Evolutionary conservation across 2,113 vertebrate genomes (phyloP), one percentile per base, ranked within the genome.

Genomic region (Dasyprocta punctata): DNA sequence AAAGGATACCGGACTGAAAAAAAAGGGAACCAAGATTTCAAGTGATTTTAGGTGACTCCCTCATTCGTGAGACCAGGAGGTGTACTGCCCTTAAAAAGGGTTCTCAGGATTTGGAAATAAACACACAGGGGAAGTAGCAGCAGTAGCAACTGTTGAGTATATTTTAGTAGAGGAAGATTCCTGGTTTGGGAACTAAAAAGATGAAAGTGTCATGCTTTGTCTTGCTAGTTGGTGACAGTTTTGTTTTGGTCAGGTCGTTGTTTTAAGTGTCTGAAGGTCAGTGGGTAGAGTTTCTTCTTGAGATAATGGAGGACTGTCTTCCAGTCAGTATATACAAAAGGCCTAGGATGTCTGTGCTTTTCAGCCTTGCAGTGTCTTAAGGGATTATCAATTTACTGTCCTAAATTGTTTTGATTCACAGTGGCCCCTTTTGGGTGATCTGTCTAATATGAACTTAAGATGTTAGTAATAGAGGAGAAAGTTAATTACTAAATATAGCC

Each of bases 1-100:
- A 96, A 97, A 97, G 94, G 97, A 97, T 98, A 41, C 54, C 89
- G 92, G 81, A 95, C 97, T 98, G 44, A 82, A 44, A 96, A 97
- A 26, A 17, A 30, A 47, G 49, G 38, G 63, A 56, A 47, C 49
- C 30, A 71, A 71, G 86, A 86, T 93, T 95, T 0, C 0, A 94
- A 97, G 83, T 78, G 90, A 30, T 92, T 98, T 95, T 38, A 85
- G 96, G 89, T 95, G 87, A 95, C 95, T 95, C 92, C 85, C 80
- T 61, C 3, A 0, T 41, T 96, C 96, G 81, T 75, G 60, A 93
- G 92, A 58, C 81, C 81, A 58, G 93, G 65, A 92, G 54, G 60
- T 7, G 20, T 17, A 0, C 17, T 86, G 49, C 80, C 65, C 28
- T 88, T 82, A 65, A 69, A 4, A 67, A 69, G 44, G 24, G 49